phyloP scores from a whole-genome alignment of 2,888 invertebrate genomes.

The Callyntrura sp. region DNA sequence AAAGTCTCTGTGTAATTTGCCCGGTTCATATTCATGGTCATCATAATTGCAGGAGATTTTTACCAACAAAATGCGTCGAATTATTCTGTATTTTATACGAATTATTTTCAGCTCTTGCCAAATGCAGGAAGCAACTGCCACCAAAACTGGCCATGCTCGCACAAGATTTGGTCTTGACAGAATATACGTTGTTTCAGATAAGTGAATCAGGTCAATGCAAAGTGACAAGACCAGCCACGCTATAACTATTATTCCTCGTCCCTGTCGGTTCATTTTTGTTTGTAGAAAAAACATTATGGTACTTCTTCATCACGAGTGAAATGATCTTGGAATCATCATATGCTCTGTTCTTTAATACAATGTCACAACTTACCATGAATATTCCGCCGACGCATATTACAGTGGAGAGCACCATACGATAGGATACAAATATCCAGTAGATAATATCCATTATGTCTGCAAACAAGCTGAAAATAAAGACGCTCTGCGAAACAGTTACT shows the following conservation, averaged over 20 bases:
- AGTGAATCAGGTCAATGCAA: conserved; percentile 69
- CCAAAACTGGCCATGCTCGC: conserved; percentile 65
- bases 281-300: too few species aligned
- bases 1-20: conserved; percentile 43
- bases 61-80: conserved; percentile 64
- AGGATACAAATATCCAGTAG: conserved; percentile 76
- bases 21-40: conserved; percentile 41
- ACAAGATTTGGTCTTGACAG: conserved; percentile 74
- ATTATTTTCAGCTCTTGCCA: conserved; percentile 78
- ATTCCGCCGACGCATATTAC: conserved; percentile 78
- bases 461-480: conserved; percentile 57
- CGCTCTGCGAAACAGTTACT: conserved; percentile 3
- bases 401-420: conserved; percentile 69
- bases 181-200: conserved; percentile 73
- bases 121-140: conserved; percentile 62
- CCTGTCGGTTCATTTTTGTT: too few species aligned
- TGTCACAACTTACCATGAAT: conserved; percentile 71
- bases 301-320: too few species aligned
- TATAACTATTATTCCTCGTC: conserved; percentile 70
- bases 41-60: conserved; percentile 40
- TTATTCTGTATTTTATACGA: conserved; percentile 76
- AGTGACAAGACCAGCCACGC: conserved; percentile 75
- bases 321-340: too few species aligned
- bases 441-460: conserved; percentile 69
- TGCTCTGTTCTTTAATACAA: too few species aligned